A percentile compares a stretch with the other conserved stretches of the same genome.
Conservation (phyloP, 2,113 vertebrate genomes). For the Stegastes partitus region DNA sequence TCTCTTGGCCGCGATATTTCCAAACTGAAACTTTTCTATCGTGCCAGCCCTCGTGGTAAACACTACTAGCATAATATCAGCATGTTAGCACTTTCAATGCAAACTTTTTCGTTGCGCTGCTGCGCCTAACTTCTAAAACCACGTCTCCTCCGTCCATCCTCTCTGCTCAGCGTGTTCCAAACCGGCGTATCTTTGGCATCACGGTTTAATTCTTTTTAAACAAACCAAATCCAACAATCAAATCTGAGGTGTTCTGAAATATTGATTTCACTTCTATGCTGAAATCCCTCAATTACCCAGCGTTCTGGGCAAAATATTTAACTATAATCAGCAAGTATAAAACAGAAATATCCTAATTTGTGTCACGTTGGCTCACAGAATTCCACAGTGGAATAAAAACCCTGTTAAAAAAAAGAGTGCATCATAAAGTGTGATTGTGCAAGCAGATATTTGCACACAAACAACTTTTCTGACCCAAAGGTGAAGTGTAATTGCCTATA, state of each 20-base stretch:
- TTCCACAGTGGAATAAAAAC: not conserved
- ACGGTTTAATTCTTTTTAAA: too few relatives aligned
- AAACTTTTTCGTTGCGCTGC: not conserved
- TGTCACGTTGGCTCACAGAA: not conserved
- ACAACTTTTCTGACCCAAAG: not conserved
- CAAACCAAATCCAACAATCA: too few relatives aligned
- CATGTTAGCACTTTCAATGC: not conserved
- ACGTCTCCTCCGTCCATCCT: too few relatives aligned
- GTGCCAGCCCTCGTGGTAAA: too few relatives aligned
- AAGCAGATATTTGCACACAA: not conserved
- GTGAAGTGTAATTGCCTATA: not conserved
- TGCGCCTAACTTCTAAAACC: not conserved
- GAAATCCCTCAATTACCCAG: not conserved
- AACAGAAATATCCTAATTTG: not conserved
- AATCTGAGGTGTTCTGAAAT: not conserved
- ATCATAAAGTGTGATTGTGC: not conserved
- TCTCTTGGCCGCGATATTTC: too few relatives aligned
- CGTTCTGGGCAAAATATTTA: not conserved
- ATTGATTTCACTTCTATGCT: too few relatives aligned
- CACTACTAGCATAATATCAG: not conserved
- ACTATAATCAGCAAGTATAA: not conserved
- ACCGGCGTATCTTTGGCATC: not conserved
- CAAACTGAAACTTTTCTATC: too few relatives aligned
- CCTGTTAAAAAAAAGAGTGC: slow-evolving; percentile 6
- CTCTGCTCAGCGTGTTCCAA: too few relatives aligned